Conservation (phyloP, 2,888 invertebrate genomes). For the Nephrotoma guestfalica region DNA sequence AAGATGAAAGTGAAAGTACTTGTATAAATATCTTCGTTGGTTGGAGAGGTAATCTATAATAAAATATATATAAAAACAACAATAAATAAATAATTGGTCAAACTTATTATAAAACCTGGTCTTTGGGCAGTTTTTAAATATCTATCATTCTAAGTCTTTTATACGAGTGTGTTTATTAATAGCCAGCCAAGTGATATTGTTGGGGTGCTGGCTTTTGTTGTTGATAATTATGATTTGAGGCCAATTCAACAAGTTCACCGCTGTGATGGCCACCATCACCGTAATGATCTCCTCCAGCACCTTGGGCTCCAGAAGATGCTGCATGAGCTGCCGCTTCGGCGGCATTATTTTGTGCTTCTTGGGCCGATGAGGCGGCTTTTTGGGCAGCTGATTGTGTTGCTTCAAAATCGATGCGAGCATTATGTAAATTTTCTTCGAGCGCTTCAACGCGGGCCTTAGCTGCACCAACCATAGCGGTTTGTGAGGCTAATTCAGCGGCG, state of each 20-base stretch:
- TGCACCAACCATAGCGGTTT: conserved; percentile 57
- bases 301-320: conserved; percentile 26
- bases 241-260: conserved; percentile 8
- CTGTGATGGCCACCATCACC: conserved; percentile 11
- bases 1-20: not conserved
- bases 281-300: conserved; percentile 16
- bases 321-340: conserved; percentile 54
- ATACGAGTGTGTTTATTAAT: conserved; percentile 6
- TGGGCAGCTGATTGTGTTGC: conserved; percentile 53
- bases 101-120: not conserved
- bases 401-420: conserved; percentile 52
- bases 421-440: conserved; percentile 47
- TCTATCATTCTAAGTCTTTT: not conserved
- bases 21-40: not conserved
- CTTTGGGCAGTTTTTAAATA: not conserved
- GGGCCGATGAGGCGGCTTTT: conserved; percentile 47
- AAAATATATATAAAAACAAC: not conserved
- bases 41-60: not conserved
- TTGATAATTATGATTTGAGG: conserved; percentile 13
- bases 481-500: conserved; percentile 54
- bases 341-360: conserved; percentile 53
- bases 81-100: not conserved
- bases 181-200: conserved; percentile 10
- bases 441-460: conserved; percentile 48
- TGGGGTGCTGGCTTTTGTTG: conserved; percentile 6